These are phyloP conservation scores for Cataglyphis albicans DNA, from an alignment of 2,888 invertebrate species.

Conservation along the genomic window DNA sequence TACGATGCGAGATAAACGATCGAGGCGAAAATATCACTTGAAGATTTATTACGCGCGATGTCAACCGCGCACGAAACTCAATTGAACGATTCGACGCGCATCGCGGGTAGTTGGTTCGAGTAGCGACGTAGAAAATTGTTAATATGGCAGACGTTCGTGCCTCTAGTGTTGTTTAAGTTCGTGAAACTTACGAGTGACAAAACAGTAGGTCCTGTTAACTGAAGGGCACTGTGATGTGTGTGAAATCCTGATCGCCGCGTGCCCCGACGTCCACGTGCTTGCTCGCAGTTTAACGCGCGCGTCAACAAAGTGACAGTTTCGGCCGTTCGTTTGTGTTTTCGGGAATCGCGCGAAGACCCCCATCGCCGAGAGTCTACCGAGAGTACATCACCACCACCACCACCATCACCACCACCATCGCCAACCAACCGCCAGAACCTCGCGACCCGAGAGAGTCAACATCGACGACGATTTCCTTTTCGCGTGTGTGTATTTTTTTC, in stretches of 20 bases:
- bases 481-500: slow-evolving; percentile 12
- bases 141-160: slow-evolving; percentile 84
- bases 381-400: neutral
- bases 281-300: slow-evolving; percentile 13
- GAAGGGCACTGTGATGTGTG: slow-evolving; percentile 73
- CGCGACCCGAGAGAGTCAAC: slow-evolving; percentile 71
- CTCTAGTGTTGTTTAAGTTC: slow-evolving; percentile 82
- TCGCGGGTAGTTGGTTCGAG: slow-evolving; percentile 78
- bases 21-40: neutral
- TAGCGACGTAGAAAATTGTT: slow-evolving; percentile 80
- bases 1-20: neutral
- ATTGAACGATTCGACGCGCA: neutral
- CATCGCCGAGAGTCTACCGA: neutral
- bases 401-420: too few species aligned
- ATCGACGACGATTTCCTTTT: slow-evolving; percentile 61
- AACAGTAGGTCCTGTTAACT: slow-evolving; percentile 68
- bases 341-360: slow-evolving; percentile 5
- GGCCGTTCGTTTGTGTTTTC: neutral
- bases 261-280: slow-evolving; percentile 53
- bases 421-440: slow-evolving; percentile 8
- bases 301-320: neutral
- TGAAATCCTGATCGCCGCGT: slow-evolving; percentile 65
- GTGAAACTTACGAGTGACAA: slow-evolving; percentile 72
- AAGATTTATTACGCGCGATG: neutral
- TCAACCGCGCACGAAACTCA: neutral